These are phyloP conservation scores for Zosterops japonicus DNA, from an alignment of 2,113 vertebrate genomes.

Conservation along the genomic window DNA sequence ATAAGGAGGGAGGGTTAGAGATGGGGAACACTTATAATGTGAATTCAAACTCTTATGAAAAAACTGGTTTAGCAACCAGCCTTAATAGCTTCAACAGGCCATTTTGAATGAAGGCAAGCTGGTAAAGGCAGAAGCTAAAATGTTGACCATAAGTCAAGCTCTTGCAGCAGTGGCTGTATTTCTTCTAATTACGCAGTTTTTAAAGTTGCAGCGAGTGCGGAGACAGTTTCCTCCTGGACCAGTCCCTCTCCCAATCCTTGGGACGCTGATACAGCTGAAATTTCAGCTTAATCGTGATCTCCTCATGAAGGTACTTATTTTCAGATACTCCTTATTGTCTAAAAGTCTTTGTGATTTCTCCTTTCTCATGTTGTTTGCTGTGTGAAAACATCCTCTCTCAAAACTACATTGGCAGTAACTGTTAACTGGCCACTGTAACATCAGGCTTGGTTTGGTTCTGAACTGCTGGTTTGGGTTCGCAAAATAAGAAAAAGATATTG, in stretches of 20 bases:
- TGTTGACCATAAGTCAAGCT: constrained; percentile 34
- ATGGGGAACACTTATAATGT: background rate
- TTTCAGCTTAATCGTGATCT: constrained; percentile 53
- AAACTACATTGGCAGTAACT: background rate
- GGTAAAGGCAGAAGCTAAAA: background rate
- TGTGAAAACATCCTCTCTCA: background rate
- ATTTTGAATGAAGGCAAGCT: background rate
- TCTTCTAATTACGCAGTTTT: constrained; percentile 28
- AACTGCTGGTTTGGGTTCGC: background rate
- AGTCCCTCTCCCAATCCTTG: constrained; percentile 50
- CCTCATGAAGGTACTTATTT: constrained; percentile 64
- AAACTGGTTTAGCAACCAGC: constrained; percentile 4
- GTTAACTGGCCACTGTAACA: background rate
- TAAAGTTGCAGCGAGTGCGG: constrained; percentile 32
- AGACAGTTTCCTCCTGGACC: constrained; percentile 60
- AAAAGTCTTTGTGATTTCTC: background rate
- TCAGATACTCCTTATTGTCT: background rate
- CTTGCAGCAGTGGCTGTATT: background rate
- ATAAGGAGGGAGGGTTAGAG: constrained; percentile 2
- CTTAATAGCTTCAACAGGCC: background rate
- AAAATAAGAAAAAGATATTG: background rate
- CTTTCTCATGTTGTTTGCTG: background rate
- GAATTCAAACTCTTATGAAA: background rate
- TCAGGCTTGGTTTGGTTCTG: background rate
- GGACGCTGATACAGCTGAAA: constrained; percentile 55